Base-by-base conservation (phyloP, 2,888 invertebrate genomes). In the Ctenicera cuprea region DNA sequence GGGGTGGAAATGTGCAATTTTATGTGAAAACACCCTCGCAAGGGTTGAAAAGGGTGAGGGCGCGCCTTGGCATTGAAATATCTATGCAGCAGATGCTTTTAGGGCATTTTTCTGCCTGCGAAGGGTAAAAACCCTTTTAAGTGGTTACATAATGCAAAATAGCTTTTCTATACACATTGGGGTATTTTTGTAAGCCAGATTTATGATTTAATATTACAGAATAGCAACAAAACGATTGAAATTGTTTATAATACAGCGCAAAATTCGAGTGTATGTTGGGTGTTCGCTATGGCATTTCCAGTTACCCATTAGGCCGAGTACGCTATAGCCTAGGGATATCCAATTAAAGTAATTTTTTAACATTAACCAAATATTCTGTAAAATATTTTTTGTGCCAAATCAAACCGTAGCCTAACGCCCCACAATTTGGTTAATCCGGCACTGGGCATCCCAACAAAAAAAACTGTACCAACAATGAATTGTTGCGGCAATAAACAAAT, bases 1-100 rank as follows among this genome's bases (percentile, higher is more conserved):
- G 48, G 71, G 74, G 74, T 64, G 73, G 71, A 77, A 77, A 76
- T 74, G 74, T 74, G 76, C 76, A 77, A 77, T 77, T 76, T 73
- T 65, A 66, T 66, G 70, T 45, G 48, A 65, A 66, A 61, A 66
- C 68, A 59, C 73, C 76, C 74, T 71, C 69, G 59, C 69, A 57
- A 73, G 65, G 67, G 74, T 63, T 68, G 61, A 62, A 54, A 73
- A 76, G 69, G 73, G 73, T 52, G 66, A 70, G 73, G 75, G 72
- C 52, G 61, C 63, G 30, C 43, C 52, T 50, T 70, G 66, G 50
- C 67, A 73, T 75, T 70, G 70, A 75, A 75, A 75, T 75, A 64
- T 38, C 75, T 73, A 65, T 54, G 69, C 75, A 69, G 74, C 73
- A 73, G 73, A 73, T 73, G 73, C 69, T 59, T 57, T 62, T 64